A percentile compares a stretch with the other conserved stretches of the same genome.
These are phyloP conservation scores for Melolontha melolontha DNA, from an alignment of 2,888 invertebrate species.

Conservation along the genomic window DNA sequence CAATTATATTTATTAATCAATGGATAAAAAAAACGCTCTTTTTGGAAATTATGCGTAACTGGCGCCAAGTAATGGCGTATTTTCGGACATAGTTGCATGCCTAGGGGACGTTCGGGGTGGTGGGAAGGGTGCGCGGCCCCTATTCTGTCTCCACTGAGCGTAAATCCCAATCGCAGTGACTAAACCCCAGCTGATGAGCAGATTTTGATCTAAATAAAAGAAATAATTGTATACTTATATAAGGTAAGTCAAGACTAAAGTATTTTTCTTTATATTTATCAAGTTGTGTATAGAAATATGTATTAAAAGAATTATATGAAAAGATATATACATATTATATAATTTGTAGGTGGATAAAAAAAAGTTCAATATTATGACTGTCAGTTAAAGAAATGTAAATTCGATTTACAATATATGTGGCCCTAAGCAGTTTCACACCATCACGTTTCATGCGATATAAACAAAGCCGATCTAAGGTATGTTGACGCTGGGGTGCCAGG, in stretches of 20 bases:
- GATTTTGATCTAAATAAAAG: constrained; percentile 69
- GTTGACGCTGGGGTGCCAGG: too few relatives aligned
- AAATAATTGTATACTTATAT: constrained; percentile 29
- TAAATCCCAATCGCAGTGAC: constrained; percentile 69
- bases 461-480: too few relatives aligned
- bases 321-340: too few relatives aligned
- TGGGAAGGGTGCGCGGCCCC: constrained; percentile 74
- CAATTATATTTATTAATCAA: constrained; percentile 2
- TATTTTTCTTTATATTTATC: neutral
- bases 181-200: constrained; percentile 69
- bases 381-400: too few relatives aligned
- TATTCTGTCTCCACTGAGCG: constrained; percentile 70
- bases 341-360: too few relatives aligned
- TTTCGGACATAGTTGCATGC: constrained; percentile 37
- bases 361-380: too few relatives aligned
- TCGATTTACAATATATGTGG: too few relatives aligned
- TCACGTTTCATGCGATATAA: too few relatives aligned
- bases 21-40: neutral
- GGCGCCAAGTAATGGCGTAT: constrained; percentile 45
- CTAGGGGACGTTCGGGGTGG: constrained; percentile 63
- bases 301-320: neutral
- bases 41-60: constrained; percentile 12
- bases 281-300: too few relatives aligned
- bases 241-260: constrained; percentile 22
- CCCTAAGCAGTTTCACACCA: too few relatives aligned